Conservation (phyloP, 2,888 invertebrate genomes). For the Beris morrisii region DNA sequence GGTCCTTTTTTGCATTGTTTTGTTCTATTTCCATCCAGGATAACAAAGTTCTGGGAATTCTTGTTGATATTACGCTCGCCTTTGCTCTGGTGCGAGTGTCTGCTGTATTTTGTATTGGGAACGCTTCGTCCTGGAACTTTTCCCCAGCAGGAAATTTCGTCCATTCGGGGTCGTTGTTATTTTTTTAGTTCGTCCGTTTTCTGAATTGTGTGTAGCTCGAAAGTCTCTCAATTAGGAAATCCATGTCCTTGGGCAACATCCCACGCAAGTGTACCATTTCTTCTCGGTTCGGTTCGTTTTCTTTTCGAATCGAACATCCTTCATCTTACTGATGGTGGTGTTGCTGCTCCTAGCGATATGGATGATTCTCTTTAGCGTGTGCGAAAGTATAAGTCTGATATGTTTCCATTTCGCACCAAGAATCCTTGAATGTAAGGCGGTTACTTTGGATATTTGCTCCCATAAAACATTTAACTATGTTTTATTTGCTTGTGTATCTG, state of each 20-base stretch:
- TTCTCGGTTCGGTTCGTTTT: not conserved
- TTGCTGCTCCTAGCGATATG: not conserved
- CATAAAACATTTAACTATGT: too few species aligned
- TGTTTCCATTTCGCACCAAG: not conserved
- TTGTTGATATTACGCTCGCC: slow-evolving; percentile 18
- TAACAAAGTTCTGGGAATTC: slow-evolving; percentile 33
- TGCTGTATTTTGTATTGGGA: slow-evolving; percentile 13
- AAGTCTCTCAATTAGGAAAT: slow-evolving; percentile 20
- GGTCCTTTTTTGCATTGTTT: slow-evolving; percentile 25
- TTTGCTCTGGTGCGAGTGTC: too few species aligned
- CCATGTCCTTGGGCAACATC: slow-evolving; percentile 44
- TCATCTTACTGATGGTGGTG: not conserved
- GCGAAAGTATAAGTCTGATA: not conserved
- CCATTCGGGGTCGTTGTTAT: too few species aligned
- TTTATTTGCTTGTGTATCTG: too few species aligned
- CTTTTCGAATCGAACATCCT: too few species aligned
- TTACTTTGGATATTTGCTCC: too few species aligned
- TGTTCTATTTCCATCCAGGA: slow-evolving; percentile 32
- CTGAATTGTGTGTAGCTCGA: not conserved
- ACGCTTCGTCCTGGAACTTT: slow-evolving; percentile 16
- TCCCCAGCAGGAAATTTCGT: slow-evolving; percentile 6
- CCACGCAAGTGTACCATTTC: slow-evolving; percentile 37
- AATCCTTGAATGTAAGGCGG: too few species aligned
- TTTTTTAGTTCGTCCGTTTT: not conserved
- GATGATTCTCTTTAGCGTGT: not conserved